Conservation (phyloP, 2,888 invertebrate species). For the Amphipyra berbera region DNA sequence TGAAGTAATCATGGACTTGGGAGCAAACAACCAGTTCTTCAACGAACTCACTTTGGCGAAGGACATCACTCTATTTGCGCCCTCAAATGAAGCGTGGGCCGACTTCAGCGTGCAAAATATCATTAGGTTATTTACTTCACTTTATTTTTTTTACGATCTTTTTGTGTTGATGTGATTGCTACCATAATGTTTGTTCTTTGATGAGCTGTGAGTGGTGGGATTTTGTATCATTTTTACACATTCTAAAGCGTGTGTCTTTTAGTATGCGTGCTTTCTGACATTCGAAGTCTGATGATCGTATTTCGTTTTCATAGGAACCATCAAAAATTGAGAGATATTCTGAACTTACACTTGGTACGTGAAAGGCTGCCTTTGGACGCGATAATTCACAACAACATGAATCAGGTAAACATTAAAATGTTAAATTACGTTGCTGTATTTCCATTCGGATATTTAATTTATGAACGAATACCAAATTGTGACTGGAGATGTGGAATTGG, state of each 20-base stretch:
- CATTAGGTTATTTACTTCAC: conserved; percentile 82
- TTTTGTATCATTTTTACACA: conserved; percentile 4
- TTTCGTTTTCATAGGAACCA: conserved; percentile 87
- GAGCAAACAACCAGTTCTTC: conserved; percentile 92
- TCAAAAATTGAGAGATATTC: conserved; percentile 93
- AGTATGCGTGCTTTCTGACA: not conserved
- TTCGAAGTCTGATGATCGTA: conserved; percentile 2
- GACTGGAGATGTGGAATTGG: conserved; percentile 45
- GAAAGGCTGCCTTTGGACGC: conserved; percentile 93
- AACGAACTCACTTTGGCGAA: conserved; percentile 92
- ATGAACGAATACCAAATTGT: conserved; percentile 48
- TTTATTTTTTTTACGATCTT: conserved; percentile 32
- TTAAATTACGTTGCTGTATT: conserved; percentile 37
- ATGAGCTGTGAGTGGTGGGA: conserved; percentile 19
- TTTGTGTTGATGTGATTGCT: conserved; percentile 45
- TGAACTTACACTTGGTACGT: conserved; percentile 95
- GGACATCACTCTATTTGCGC: conserved; percentile 96
- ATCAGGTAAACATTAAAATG: conserved; percentile 88
- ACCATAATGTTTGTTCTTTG: conserved; percentile 20
- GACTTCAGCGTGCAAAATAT: conserved; percentile 93
- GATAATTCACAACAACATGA: conserved; percentile 92
- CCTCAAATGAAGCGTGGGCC: conserved; percentile 96
- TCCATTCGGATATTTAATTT: conserved; percentile 51
- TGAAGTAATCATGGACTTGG: conserved; percentile 94
- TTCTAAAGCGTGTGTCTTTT: not conserved